Base-by-base conservation (phyloP, 2,113 vertebrate genomes). In the Dryoscopus gambensis region DNA sequence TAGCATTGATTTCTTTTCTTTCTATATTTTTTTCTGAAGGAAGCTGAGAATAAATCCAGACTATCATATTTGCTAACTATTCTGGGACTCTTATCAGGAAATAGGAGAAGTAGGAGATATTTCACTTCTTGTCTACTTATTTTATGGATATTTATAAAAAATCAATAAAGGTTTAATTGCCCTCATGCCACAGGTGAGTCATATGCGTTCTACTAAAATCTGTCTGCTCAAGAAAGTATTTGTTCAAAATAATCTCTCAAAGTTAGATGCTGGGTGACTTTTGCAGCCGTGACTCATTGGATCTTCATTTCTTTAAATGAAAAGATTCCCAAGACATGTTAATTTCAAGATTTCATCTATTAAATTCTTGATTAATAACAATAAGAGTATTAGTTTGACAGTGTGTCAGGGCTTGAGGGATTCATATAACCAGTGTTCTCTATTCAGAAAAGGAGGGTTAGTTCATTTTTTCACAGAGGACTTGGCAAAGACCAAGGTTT, bases 361-460 rank as follows among this genome's bases (percentile, higher is more conserved):
- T 87, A 90, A 73, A 71, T 62, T 94, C 33, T 94, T 96, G 60
- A 75, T 92, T 95, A 86, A 79, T 90, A 76, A 60, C 49, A 71
- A 24, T 27, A 47, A 64, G 17, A 69, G 11, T 79, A 39, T 69
- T 87, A 59, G 31, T 82, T 53, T 88, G 60, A 71, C 31, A 77
- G 18, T 47, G 25, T 53, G 25, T 64, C 71, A 69, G 55, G 57
- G 31, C 83, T 84, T 62, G 76, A 84, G 69, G 76, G 47, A 81
- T 90, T 93, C 12, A 2, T 71, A 17, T 55, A 71, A 37, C n/a
- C 57, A 22, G 7, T 35, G 18, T 60, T 89, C 31, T 37, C 21
- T 59, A 57, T 64, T 44, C 46, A 62, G 84, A 83, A 46, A 37
- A 89, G 16, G 21, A 60, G 8, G 13, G 17, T 6, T 35, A 33